Evolutionary conservation across 2,797 vertebrate species (phyloP).

Genomic region (Lagodon rhomboides): DNA sequence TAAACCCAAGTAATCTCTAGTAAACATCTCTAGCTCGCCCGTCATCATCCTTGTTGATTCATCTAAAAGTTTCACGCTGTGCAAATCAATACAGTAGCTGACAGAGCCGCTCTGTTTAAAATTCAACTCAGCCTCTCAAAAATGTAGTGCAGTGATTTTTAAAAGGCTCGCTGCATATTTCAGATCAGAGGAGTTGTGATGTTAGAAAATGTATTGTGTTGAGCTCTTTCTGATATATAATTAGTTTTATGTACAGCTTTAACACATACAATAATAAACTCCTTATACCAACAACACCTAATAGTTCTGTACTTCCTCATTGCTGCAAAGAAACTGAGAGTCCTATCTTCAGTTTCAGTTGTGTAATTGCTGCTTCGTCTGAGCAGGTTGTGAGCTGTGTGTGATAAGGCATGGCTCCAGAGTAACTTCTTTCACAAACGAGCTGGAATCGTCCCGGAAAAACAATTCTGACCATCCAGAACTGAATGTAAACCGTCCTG

Average conservation of each 20-base stretch:
- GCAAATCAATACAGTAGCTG: constrained; percentile 30
- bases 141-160: constrained; percentile 7
- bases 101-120: constrained; percentile 3
- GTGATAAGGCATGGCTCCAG: not conserved
- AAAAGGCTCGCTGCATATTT: not conserved
- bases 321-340: not conserved
- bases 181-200: not conserved
- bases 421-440: too few relatives aligned
- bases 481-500: too few relatives aligned
- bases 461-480: too few relatives aligned
- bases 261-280: not conserved
- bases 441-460: too few relatives aligned
- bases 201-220: not conserved
- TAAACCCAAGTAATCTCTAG: constrained; percentile 13
- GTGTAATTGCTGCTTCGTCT: not conserved
- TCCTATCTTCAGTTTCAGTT: not conserved
- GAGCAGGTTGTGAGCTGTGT: not conserved
- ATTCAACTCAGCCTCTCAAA: not conserved
- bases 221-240: not conserved
- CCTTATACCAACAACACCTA: not conserved
- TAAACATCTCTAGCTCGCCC: not conserved
- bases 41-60: constrained; percentile 46
- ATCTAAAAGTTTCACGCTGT: constrained; percentile 25
- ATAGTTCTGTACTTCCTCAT: not conserved
- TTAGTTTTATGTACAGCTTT: not conserved